Conservation (phyloP, 2,113 vertebrate species). For the Microcebus griseorufus region DNA sequence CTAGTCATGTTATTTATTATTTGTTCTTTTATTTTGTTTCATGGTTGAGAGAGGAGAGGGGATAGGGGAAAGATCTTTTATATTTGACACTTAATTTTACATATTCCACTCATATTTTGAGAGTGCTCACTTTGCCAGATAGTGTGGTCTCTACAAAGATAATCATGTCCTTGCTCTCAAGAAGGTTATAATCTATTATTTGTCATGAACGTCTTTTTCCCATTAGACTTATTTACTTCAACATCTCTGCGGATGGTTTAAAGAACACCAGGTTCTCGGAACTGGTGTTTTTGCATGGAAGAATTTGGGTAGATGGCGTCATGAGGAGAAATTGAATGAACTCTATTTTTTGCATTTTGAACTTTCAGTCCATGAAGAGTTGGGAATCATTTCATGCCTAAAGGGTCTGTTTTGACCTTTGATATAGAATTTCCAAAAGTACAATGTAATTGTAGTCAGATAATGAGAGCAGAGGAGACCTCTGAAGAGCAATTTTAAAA, state of each 20-base stretch:
- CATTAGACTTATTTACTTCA: not conserved
- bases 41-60: not conserved
- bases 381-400: constrained; percentile 14
- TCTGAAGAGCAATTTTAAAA: constrained; percentile 22
- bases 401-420: constrained; percentile 6
- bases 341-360: not conserved
- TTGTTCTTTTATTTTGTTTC: not conserved
- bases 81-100: not conserved
- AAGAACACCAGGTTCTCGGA: not conserved
- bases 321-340: not conserved
- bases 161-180: not conserved
- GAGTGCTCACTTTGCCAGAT: not conserved
- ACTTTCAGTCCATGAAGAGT: not conserved
- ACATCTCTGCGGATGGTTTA: not conserved
- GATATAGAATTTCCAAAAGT: not conserved
- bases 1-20: not conserved
- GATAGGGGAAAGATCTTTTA: not conserved
- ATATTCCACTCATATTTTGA: not conserved
- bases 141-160: not conserved
- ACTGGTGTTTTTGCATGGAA: not conserved
- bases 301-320: not conserved
- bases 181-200: not conserved
- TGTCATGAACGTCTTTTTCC: not conserved
- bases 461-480: not conserved
- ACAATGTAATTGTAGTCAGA: not conserved